Evolutionary conservation across 2,113 vertebrate genomes (phyloP), one percentile per base, ranked within the genome.

Genomic region (Oreochromis spilurus): DNA sequence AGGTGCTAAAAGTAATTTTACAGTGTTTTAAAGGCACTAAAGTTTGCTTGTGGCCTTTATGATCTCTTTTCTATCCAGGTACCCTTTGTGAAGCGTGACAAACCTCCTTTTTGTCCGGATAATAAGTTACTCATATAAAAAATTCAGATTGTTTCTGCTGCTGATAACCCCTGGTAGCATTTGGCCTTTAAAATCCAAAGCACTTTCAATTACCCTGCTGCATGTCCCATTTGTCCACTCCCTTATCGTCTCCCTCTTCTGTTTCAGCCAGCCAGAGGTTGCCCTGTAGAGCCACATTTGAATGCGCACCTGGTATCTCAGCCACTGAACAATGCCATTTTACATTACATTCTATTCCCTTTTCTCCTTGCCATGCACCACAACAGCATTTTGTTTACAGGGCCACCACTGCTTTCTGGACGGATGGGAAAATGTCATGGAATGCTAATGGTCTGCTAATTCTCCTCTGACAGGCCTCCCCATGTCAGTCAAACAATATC

Each of bases 361-460:
- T 89, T 90, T 93, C 94, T 91, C 94, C 92, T 94, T 84, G 90
- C 94, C 79, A 72, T 90, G 87, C 84, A 36, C 75, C 54, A 9
- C 90, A 78, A 81, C 91, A 80, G 77, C 77, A 89, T 91, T 94
- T 92, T 95, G 93, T 96, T 95, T 95, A 94, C 94, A 95, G 88
- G 88, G 83, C 91, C 81, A 81, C 91, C 81, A 77, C 65, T 81
- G 91, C 90, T 92, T 94, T 82, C 83, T 89, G 85, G 86, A 88
- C 72, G 80, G 92, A 93, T 78, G 88, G 82, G 88, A 90, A 96
- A 96, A 96, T 96, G 95, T 96, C 95, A 96, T 43, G 54, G 93
- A 94, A 96, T 96, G 90, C 95, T 95, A 96, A 96, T 96, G 80
- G 78, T 24, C 62, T 29, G 38, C 84, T 95, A 93, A 93, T 88